phyloP scores from a whole-genome alignment of 1,140 invertebrate genomes.

The Grapholita molesta region DNA sequence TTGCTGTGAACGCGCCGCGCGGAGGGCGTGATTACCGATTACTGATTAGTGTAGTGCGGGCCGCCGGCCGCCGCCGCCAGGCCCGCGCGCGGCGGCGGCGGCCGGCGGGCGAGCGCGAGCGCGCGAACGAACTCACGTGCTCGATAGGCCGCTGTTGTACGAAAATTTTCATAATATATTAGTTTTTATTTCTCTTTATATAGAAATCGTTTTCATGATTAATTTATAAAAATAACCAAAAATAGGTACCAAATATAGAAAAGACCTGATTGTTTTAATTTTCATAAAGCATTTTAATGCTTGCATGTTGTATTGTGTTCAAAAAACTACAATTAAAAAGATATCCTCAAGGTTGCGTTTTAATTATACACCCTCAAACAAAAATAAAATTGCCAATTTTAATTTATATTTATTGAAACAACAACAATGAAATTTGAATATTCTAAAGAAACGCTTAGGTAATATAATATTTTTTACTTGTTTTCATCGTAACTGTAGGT shows the following conservation, averaged over 20 bases:
- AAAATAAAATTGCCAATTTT: not conserved
- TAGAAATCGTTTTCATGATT: slow-evolving; percentile 70
- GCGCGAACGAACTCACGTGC: slow-evolving; percentile 30
- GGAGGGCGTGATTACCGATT: not conserved
- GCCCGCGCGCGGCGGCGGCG: slow-evolving; percentile 22
- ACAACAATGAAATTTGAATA: not conserved
- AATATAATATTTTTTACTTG: no score
- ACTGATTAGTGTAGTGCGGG: slow-evolving; percentile 9
- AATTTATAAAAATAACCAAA: slow-evolving; percentile 74
- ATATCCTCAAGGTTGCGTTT: slow-evolving; percentile 56
- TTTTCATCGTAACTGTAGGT: no score
- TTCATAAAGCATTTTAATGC: slow-evolving; percentile 76
- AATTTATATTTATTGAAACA: not conserved
- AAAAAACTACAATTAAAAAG: slow-evolving; percentile 75
- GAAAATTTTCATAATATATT: slow-evolving; percentile 76
- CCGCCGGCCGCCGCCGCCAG: slow-evolving; percentile 20
- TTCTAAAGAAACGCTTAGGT: no score
- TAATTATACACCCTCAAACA: not conserved
- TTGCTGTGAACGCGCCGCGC: slow-evolving; percentile 15
- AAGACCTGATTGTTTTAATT: slow-evolving; percentile 74
- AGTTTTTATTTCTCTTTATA: slow-evolving; percentile 75
- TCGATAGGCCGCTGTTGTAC: slow-evolving; percentile 59
- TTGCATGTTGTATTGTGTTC: slow-evolving; percentile 79
- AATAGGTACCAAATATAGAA: slow-evolving; percentile 77
- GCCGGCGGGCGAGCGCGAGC: not conserved